Percentiles rank a stretch among this genome's conserved stretches.
Evolutionary conservation across 1,140 invertebrate genomes (phyloP).

Genomic region (Idris sp.): DNA sequence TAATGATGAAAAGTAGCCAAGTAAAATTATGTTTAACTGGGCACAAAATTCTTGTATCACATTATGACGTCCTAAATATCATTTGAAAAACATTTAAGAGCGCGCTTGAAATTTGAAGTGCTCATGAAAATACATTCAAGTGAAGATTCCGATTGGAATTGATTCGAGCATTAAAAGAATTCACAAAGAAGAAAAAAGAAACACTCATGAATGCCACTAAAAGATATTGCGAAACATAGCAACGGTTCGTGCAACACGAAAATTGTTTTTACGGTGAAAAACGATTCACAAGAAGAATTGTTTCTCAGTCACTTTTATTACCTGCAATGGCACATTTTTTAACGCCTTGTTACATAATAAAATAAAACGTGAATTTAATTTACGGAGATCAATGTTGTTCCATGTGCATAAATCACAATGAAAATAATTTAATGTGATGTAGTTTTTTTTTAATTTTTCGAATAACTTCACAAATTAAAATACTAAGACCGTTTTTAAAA

Average conservation of each 20-base stretch:
- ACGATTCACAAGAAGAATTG: constrained; percentile 18
- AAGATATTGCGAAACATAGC: constrained; percentile 44
- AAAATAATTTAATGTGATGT: too few species aligned
- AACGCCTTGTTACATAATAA: constrained; percentile 34
- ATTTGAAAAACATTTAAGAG: constrained; percentile 25
- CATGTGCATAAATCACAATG: too few species aligned
- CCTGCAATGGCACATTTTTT: constrained; percentile 20
- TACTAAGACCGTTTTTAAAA: too few species aligned
- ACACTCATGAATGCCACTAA: constrained; percentile 20
- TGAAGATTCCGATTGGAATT: constrained; percentile 35
- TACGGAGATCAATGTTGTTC: too few species aligned
- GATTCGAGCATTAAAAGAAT: constrained; percentile 45
- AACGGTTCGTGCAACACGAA: constrained; percentile 20
- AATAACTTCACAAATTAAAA: too few species aligned
- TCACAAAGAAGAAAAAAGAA: constrained; percentile 14
- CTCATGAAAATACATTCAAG: constrained; percentile 24
- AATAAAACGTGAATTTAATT: constrained; percentile 18
- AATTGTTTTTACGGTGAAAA: constrained; percentile 41
- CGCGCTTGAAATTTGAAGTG: constrained; percentile 9
- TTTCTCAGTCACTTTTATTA: constrained; percentile 31
- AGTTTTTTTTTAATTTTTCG: too few species aligned
- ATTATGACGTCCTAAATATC: constrained; percentile 22
- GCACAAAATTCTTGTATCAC: constrained; percentile 7
- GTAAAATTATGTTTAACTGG: constrained; percentile 21
- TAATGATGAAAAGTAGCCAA: constrained; percentile 8